A percentile compares a stretch with the other conserved stretches of the same genome.
Evolutionary conservation across 2,113 vertebrate genomes (phyloP).

Genomic region (Chitala chitala): DNA sequence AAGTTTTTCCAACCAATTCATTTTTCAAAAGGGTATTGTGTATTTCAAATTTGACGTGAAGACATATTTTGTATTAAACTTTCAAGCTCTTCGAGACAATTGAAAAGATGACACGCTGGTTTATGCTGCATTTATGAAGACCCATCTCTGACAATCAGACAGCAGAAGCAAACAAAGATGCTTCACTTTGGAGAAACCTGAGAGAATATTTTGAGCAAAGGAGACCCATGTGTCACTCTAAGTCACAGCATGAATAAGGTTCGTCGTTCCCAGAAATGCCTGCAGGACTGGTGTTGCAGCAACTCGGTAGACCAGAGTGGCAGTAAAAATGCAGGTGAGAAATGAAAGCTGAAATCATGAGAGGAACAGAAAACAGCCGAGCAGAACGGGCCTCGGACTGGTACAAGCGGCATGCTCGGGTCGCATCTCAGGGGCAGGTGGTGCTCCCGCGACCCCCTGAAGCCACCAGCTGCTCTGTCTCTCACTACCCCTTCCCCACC

Average conservation of each 20-base stretch:
- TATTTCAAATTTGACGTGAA: background rate
- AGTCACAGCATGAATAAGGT: too few species aligned
- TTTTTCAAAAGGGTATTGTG: constrained; percentile 1
- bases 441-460: background rate
- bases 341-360: too few species aligned
- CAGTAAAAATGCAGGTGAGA: too few species aligned
- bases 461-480: constrained; percentile 6
- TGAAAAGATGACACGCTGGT: background rate
- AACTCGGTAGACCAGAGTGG: too few species aligned
- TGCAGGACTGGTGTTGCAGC: too few species aligned
- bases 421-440: background rate
- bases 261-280: too few species aligned
- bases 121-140: background rate
- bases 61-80: background rate
- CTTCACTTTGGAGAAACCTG: too few species aligned
- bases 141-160: background rate
- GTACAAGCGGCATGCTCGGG: background rate
- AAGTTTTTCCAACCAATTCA: background rate
- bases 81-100: background rate
- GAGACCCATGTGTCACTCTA: too few species aligned
- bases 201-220: too few species aligned
- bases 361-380: too few species aligned
- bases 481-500: background rate
- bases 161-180: background rate
- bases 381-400: too few species aligned